phyloP scores from a whole-genome alignment of 2,797 vertebrate genomes.

The Alauda arvensis region DNA sequence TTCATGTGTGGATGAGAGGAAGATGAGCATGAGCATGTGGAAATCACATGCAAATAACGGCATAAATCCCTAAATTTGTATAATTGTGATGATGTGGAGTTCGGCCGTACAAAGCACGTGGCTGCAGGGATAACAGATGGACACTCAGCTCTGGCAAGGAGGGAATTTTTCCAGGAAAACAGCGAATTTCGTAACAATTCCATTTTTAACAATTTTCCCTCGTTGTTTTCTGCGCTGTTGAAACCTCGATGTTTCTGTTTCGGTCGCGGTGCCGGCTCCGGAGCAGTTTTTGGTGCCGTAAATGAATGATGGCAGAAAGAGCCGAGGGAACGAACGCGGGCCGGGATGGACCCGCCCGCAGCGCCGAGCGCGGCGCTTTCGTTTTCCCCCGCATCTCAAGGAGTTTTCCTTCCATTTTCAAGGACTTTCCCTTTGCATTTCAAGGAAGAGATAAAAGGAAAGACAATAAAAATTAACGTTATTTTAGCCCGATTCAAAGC shows the following conservation, averaged over 20 bases:
- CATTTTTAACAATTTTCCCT: neutral
- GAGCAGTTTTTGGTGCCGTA: accelerated
- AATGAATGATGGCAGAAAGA: accelerated
- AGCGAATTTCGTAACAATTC: neutral
- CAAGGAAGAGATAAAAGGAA: neutral
- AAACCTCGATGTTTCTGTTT: neutral
- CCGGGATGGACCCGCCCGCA: neutral
- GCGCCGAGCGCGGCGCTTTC: neutral
- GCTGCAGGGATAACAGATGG: neutral
- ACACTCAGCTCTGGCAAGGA: neutral
- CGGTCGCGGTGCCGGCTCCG: accelerated
- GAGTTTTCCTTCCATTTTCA: neutral
- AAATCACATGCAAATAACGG: neutral
- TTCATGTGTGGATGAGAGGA: neutral
- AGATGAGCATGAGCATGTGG: neutral
- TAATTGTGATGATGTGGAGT: accelerated
- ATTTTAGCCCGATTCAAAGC: neutral
- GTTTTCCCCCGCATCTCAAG: neutral
- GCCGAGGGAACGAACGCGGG: accelerated
- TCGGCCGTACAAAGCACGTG: accelerated
- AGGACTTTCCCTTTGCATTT: neutral
- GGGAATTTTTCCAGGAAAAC: neutral
- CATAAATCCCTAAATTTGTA: neutral
- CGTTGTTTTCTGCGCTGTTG: accelerated
- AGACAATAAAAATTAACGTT: neutral